phyloP scores from a whole-genome alignment of 1,140 invertebrate genomes.

The Eulimnadia texana region DNA sequence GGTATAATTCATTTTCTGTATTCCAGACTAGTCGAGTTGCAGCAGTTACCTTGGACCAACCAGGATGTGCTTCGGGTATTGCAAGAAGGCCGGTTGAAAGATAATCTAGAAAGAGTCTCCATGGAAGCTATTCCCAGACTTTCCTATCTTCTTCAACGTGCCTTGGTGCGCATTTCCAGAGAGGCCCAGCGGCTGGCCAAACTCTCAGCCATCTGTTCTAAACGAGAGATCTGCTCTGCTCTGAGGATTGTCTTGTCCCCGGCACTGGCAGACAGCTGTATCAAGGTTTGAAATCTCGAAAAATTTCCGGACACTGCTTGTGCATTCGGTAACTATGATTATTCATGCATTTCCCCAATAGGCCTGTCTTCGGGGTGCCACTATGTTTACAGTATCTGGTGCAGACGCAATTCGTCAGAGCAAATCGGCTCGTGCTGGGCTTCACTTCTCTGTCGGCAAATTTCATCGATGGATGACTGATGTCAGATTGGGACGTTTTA shows the following conservation, averaged over 20 bases:
- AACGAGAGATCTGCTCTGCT: slow-evolving; percentile 68
- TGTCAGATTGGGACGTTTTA: slow-evolving; percentile 62
- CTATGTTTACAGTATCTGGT: slow-evolving; percentile 75
- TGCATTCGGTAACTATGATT: neutral
- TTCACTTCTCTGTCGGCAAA: slow-evolving; percentile 65
- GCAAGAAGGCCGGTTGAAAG: slow-evolving; percentile 56
- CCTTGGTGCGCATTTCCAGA: slow-evolving; percentile 62
- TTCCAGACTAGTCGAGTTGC: slow-evolving; percentile 62
- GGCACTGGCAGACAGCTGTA: slow-evolving; percentile 70
- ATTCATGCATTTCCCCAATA: slow-evolving; percentile 23
- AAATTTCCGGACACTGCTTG: neutral
- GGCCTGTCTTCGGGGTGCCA: slow-evolving; percentile 69
- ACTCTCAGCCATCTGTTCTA: slow-evolving; percentile 61
- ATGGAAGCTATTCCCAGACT: slow-evolving; percentile 67
- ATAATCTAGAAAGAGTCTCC: slow-evolving; percentile 58
- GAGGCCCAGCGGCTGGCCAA: slow-evolving; percentile 68
- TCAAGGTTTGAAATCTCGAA: slow-evolving; percentile 48
- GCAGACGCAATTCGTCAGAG: slow-evolving; percentile 53
- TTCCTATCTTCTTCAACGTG: slow-evolving; percentile 68
- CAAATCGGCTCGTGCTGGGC: slow-evolving; percentile 62
- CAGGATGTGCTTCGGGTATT: slow-evolving; percentile 65
- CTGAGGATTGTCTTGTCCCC: slow-evolving; percentile 71
- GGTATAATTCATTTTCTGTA: slow-evolving; percentile 1
- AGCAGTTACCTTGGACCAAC: slow-evolving; percentile 74
- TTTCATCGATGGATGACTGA: slow-evolving; percentile 84